phyloP scores from a whole-genome alignment of 2,797 vertebrate genomes.

The Lacerta bilineata region DNA sequence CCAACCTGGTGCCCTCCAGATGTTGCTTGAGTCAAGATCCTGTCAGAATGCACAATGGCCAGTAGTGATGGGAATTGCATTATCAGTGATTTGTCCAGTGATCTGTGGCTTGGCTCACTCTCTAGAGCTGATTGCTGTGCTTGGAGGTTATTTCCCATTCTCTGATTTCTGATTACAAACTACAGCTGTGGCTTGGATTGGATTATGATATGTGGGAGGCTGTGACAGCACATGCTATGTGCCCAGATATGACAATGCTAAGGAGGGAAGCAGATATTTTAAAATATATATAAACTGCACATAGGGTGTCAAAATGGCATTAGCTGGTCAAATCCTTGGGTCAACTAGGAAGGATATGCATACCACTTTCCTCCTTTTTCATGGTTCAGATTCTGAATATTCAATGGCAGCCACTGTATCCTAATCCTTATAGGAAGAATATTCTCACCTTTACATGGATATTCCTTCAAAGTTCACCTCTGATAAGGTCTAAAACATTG shows the following conservation, averaged over 20 bases:
- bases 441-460: constrained; percentile 43
- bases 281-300: background rate
- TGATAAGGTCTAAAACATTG: constrained; percentile 56
- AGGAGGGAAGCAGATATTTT: background rate
- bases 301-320: background rate
- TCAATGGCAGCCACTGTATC: background rate
- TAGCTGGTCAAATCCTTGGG: background rate
- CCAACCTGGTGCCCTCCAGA: too few relatives aligned
- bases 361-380: background rate
- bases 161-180: background rate
- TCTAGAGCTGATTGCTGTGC: background rate
- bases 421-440: constrained; percentile 36
- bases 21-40: too few relatives aligned
- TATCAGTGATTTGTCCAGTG: background rate
- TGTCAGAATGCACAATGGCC: too few relatives aligned
- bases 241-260: background rate
- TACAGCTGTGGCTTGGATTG: background rate
- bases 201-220: background rate
- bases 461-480: constrained; percentile 48
- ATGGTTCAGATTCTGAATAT: background rate
- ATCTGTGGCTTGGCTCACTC: background rate
- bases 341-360: background rate
- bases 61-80: background rate
- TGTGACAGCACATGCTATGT: background rate
- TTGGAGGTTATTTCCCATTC: background rate